Percentiles rank a stretch among this genome's conserved stretches.
Conservation (phyloP, 2,113 vertebrate species). For the Trinectes maculatus region DNA sequence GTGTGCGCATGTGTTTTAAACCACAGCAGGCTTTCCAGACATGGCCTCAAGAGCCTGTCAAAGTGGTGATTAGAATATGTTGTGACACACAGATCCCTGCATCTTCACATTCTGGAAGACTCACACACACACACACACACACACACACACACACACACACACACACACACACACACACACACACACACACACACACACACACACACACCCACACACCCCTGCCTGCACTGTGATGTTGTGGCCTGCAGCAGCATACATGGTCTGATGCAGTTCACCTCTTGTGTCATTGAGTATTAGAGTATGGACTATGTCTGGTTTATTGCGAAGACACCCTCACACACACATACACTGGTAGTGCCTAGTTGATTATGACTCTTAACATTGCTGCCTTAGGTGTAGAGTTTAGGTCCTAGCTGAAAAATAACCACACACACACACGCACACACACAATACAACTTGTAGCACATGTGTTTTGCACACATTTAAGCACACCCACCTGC, state of each 20-base stretch:
- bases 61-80: slow-evolving; percentile 61
- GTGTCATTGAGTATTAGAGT: slow-evolving; percentile 70
- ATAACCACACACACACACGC: slow-evolving; percentile 3
- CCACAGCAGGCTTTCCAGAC: slow-evolving; percentile 36
- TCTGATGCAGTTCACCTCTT: slow-evolving; percentile 68
- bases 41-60: slow-evolving; percentile 45
- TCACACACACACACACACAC: neutral
- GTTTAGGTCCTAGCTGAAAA: slow-evolving; percentile 52
- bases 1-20: neutral
- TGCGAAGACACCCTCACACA: slow-evolving; percentile 13
- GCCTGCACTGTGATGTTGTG: slow-evolving; percentile 50
- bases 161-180: slow-evolving; percentile 9
- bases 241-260: slow-evolving; percentile 64
- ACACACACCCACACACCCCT: slow-evolving; percentile 15
- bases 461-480: slow-evolving; percentile 3
- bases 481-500: slow-evolving; percentile 8
- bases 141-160: slow-evolving; percentile 1
- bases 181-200: neutral
- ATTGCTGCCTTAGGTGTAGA: slow-evolving; percentile 38
- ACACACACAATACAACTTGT: slow-evolving; percentile 10
- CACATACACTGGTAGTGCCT: slow-evolving; percentile 9
- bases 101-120: slow-evolving; percentile 36
- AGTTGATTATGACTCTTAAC: slow-evolving; percentile 58
- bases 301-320: slow-evolving; percentile 59
- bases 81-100: slow-evolving; percentile 47